Evolutionary conservation across 2,113 vertebrate species (phyloP).

Genomic region (Entelurus aequoreus): DNA sequence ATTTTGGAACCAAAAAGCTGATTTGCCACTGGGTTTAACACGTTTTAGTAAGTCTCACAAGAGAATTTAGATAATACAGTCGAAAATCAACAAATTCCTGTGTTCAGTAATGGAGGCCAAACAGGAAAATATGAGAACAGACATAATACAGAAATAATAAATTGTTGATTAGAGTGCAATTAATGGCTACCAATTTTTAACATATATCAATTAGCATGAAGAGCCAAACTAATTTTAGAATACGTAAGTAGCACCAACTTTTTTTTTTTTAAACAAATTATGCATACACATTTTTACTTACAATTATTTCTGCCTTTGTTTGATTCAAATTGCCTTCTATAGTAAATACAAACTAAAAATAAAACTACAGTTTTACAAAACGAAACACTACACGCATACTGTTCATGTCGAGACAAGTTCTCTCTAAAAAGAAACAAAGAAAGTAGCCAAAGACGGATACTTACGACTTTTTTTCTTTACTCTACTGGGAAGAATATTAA

Average conservation of each 20-base stretch:
- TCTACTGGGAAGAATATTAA: neutral
- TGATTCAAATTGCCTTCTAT: neutral
- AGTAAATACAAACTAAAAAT: neutral
- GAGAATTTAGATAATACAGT: too few relatives aligned
- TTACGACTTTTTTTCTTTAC: constrained; percentile 26
- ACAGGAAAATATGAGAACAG: too few relatives aligned
- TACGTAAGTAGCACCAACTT: neutral
- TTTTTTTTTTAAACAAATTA: neutral
- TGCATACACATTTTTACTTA: too few relatives aligned
- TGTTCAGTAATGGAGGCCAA: too few relatives aligned
- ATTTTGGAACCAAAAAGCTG: too few relatives aligned
- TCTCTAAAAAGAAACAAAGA: constrained; percentile 1
- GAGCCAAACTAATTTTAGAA: too few relatives aligned
- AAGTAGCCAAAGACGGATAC: constrained; percentile 10
- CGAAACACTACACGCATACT: neutral
- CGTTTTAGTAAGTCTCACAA: too few relatives aligned
- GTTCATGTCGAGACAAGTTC: constrained; percentile 8
- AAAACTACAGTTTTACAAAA: neutral
- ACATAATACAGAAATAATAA: neutral
- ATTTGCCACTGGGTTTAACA: too few relatives aligned
- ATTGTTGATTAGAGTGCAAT: neutral
- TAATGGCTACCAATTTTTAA: neutral
- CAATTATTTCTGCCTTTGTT: too few relatives aligned
- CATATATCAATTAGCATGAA: neutral
- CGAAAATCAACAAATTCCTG: too few relatives aligned